Conservation (phyloP, 2,888 invertebrate species). For the Furcula furcula region DNA sequence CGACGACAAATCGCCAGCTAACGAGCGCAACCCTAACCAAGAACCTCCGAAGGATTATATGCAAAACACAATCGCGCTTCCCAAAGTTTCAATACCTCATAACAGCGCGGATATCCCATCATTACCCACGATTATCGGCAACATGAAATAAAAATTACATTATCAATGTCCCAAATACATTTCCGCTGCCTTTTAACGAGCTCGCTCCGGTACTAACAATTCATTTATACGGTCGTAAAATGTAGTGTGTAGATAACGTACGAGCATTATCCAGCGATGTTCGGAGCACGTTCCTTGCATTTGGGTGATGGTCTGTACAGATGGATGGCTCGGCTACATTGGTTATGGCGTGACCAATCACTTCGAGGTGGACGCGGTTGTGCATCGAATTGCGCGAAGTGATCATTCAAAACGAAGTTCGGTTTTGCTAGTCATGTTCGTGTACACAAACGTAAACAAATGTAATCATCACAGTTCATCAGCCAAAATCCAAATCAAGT, state of each 20-base stretch:
- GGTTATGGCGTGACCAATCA: slow-evolving; percentile 29
- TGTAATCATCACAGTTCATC: no score
- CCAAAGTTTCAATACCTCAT: slow-evolving; percentile 14
- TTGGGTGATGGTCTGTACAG: slow-evolving; percentile 14
- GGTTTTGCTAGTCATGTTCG: no score
- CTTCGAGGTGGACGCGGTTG: slow-evolving; percentile 16
- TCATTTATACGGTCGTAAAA: slow-evolving; percentile 1
- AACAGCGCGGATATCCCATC: slow-evolving; percentile 25
- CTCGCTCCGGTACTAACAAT: background rate
- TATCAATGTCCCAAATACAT: slow-evolving; percentile 1
- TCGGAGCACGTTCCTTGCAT: slow-evolving; percentile 9
- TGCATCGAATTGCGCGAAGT: slow-evolving; percentile 17
- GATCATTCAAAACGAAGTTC: no score
- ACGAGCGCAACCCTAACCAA: slow-evolving; percentile 7
- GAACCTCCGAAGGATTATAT: slow-evolving; percentile 10
- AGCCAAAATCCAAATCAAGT: no score
- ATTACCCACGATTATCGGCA: slow-evolving; percentile 6
- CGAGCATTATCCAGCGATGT: background rate
- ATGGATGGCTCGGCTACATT: slow-evolving; percentile 18
- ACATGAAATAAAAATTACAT: background rate
- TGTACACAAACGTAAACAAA: no score
- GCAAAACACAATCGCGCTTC: slow-evolving; percentile 25
- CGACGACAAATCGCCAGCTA: slow-evolving; percentile 26
- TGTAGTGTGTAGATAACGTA: background rate
- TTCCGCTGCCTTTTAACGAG: slow-evolving; percentile 1